A percentile compares a stretch with the other conserved stretches of the same genome.
Conservation (phyloP, 2,797 vertebrate genomes). For the Acestrorhynchus altus region DNA sequence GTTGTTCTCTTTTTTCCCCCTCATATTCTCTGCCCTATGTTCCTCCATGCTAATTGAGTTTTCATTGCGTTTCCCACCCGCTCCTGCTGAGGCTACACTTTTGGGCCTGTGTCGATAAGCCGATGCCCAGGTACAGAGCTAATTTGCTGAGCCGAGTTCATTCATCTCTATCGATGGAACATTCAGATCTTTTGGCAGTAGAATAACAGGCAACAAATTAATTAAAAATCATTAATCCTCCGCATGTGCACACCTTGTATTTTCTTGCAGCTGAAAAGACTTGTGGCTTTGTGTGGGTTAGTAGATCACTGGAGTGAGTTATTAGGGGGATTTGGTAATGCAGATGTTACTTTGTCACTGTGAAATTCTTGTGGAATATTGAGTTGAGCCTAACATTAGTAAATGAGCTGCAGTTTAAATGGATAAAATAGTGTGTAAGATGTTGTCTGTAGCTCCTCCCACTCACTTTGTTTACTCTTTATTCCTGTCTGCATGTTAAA, state of each 20-base stretch:
- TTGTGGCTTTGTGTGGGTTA: slow-evolving; percentile 21
- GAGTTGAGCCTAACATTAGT: too few relatives aligned
- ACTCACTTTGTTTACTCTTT: too few relatives aligned
- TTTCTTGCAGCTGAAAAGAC: slow-evolving; percentile 24
- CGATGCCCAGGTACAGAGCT: slow-evolving; percentile 53
- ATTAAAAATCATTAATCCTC: slow-evolving; percentile 50
- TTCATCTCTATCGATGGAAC: slow-evolving; percentile 55
- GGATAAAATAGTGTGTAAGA: too few relatives aligned
- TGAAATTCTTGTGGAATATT: too few relatives aligned
- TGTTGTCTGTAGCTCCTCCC: too few relatives aligned
- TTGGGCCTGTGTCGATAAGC: slow-evolving; percentile 55
- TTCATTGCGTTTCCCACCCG: slow-evolving; percentile 48
- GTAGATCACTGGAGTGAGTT: slow-evolving; percentile 2
- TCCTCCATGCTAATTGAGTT: slow-evolving; percentile 47
- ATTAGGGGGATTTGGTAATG: not conserved
- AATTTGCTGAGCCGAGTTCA: slow-evolving; percentile 61
- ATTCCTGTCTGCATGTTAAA: too few relatives aligned
- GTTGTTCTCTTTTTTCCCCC: not conserved
- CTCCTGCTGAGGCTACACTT: slow-evolving; percentile 45
- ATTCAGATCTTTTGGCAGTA: slow-evolving; percentile 39
- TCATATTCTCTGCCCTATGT: slow-evolving; percentile 8
- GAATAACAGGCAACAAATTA: slow-evolving; percentile 48
- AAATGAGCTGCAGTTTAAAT: too few relatives aligned
- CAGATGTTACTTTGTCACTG: not conserved
- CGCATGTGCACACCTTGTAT: not conserved